These are phyloP conservation scores for Drosophila neotestacea DNA, from an alignment of 2,888 invertebrate species.

Conservation along the genomic window DNA sequence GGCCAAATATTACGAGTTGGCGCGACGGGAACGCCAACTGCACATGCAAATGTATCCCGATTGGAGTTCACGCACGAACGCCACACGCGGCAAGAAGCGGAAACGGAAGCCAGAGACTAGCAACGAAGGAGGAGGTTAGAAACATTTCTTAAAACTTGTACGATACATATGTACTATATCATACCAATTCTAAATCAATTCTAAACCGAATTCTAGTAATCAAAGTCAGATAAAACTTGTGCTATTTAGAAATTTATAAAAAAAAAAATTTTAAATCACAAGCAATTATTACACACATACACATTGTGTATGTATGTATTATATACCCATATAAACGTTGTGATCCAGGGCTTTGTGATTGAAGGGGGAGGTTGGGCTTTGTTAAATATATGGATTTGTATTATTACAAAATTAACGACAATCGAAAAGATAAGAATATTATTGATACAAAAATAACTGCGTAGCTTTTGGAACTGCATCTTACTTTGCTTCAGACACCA, in stretches of 20 bases:
- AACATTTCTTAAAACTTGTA: constrained; percentile 76
- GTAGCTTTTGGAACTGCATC: neutral
- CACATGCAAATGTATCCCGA: constrained; percentile 99
- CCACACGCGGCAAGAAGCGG: constrained; percentile 99
- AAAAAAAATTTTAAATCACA: neutral
- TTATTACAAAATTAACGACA: neutral
- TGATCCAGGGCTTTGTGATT: constrained; percentile 14
- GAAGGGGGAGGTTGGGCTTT: constrained; percentile 15
- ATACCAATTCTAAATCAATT: constrained; percentile 31
- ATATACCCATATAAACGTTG: constrained; percentile 6
- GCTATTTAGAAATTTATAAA: constrained; percentile 4
- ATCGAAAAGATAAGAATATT: neutral
- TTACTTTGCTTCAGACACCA: neutral
- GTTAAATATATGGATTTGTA: neutral
- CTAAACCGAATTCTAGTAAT: constrained; percentile 16
- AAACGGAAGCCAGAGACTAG: constrained; percentile 98
- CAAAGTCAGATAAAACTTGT: constrained; percentile 11
- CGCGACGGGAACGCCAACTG: constrained; percentile 98
- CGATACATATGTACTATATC: constrained; percentile 45
- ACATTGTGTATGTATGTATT: constrained; percentile 14
- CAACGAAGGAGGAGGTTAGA: constrained; percentile 95
- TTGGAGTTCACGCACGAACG: constrained; percentile 99
- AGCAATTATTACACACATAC: neutral
- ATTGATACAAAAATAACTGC: neutral
- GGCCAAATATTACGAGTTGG: constrained; percentile 99